Base-by-base conservation (phyloP, 2,113 vertebrate species). In the Nerophis lumbriciformis region DNA sequence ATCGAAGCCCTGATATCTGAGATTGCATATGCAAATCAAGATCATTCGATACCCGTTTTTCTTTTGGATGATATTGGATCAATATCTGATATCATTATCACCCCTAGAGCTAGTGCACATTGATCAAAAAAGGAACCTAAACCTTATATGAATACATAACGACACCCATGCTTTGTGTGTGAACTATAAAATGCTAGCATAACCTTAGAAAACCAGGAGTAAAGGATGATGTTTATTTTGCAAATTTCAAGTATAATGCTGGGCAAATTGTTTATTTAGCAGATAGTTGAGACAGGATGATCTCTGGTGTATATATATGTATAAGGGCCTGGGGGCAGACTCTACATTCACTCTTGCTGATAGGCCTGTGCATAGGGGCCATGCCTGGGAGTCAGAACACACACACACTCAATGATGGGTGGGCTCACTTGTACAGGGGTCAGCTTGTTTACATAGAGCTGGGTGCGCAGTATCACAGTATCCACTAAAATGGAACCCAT, bases 301-400 rank as follows among this genome's bases (percentile, higher is more conserved):
- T 68, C 28, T 42, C 49, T 52, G 42, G 55, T 12, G 9, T 68
- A 10, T 73, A 28, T 28, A 28, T 28, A 28, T 28, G 28, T 28
- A 28, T 28, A 28, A 28, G 78, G 73, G 74, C 19, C 77, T 85
- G 62, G 69, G 81, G 86, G 83, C 66, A 88, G 77, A 88, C 82
- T 64, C 72, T 59, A 79, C 81, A 82, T 5, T 44, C 21, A 16
- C 48, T 70, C 72, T 67, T 67, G 56, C 60, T 68, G 58, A 14
- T 47, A 69, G 71, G 15, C 4, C n/a, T 28, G 63, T 13, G 1
- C 49, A 71, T 75, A 14, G 61, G 76, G 74, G 74, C 59, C 47
- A 8, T 36, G 16, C n/a, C 56, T 58, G 57, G 49, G 4, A 47
- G 12, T 36, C 21, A 61, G 48, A 48, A 66, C 54, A 71, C 74